A percentile compares a stretch with the other conserved stretches of the same genome.
Conservation (phyloP, 2,113 vertebrate genomes). For the Felis chaus region DNA sequence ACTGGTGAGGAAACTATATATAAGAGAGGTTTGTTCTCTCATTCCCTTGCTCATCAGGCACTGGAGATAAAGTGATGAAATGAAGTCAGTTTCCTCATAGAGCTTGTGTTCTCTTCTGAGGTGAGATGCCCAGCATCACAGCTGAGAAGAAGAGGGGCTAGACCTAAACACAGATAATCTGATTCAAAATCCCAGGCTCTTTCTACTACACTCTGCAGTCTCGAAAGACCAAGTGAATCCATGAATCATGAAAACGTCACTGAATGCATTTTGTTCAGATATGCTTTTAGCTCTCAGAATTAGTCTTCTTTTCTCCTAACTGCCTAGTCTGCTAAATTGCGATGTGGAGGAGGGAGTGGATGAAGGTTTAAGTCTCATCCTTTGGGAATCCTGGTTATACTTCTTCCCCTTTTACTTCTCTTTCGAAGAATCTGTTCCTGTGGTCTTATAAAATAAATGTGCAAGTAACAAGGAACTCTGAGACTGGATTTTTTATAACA, state of each 20-base stretch:
- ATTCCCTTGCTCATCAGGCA: neutral
- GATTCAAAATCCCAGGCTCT: neutral
- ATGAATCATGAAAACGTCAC: neutral
- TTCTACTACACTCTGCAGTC: neutral
- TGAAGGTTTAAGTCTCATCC: neutral
- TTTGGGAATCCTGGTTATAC: neutral
- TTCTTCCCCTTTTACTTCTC: neutral
- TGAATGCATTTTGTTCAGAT: neutral
- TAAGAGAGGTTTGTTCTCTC: conserved; percentile 22
- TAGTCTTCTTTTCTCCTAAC: neutral
- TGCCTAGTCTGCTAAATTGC: neutral
- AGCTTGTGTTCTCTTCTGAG: neutral
- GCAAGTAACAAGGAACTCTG: neutral
- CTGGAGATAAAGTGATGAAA: neutral
- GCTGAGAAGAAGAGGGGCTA: neutral
- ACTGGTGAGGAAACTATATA: neutral
- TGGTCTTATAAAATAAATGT: neutral
- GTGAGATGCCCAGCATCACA: neutral
- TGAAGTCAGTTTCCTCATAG: neutral
- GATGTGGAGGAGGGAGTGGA: neutral
- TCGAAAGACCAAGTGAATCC: neutral
- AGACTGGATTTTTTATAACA: conserved; percentile 37
- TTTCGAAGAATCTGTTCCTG: neutral
- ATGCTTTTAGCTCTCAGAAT: neutral
- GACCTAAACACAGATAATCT: neutral